Conservation (phyloP, 2,888 invertebrate species). For the Pelosia muscerda region DNA sequence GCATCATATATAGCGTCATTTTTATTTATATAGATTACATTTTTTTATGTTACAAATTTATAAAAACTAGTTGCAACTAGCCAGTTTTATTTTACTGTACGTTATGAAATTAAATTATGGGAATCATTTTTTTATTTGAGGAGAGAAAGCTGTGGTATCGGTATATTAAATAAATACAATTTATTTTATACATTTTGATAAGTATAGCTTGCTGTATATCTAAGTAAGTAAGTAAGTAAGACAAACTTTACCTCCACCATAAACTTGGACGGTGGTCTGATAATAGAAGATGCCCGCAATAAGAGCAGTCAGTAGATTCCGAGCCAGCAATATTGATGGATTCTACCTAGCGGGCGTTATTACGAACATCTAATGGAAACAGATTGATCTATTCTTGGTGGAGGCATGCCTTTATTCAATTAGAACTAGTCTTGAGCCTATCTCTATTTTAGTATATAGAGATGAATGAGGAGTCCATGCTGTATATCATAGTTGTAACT, state of each 20-base stretch:
- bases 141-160: too few relatives aligned
- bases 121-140: too few relatives aligned
- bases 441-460: conserved; percentile 43
- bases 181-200: too few relatives aligned
- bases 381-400: conserved; percentile 55
- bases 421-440: conserved; percentile 37
- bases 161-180: too few relatives aligned
- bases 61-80: too few relatives aligned
- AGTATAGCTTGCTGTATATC: neutral
- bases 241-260: neutral
- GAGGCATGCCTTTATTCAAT: conserved; percentile 49
- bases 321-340: conserved; percentile 56
- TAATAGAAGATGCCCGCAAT: conserved; percentile 40
- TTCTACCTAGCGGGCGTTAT: conserved; percentile 46
- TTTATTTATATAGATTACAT: too few relatives aligned
- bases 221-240: too few relatives aligned
- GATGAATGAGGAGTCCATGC: conserved; percentile 3
- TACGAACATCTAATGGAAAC: conserved; percentile 54
- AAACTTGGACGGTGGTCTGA: conserved; percentile 28
- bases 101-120: too few relatives aligned
- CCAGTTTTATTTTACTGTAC: too few relatives aligned
- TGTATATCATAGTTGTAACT: conserved; percentile 24
- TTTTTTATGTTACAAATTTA: too few relatives aligned
- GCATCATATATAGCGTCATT: too few relatives aligned
- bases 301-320: conserved; percentile 39